Evolutionary conservation across 2,888 invertebrate genomes (phyloP), one percentile per base, ranked within the genome.

Genomic region (Acleris cristana): DNA sequence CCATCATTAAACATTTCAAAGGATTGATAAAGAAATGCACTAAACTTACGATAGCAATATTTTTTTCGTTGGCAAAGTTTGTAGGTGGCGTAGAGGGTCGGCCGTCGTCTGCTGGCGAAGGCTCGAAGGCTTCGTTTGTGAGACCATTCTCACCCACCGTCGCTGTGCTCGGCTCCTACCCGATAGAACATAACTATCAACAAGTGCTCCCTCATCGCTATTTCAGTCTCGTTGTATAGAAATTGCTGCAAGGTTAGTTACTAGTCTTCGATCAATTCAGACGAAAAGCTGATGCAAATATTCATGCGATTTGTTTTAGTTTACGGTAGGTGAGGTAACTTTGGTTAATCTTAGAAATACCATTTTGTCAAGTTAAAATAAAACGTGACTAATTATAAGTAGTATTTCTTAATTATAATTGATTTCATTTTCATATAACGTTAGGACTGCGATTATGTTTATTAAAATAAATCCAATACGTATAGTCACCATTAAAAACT

Each of bases 401-500:
- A 4, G 48, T 48, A n/a, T n/a, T n/a, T n/a, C n/a, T n/a, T 18
- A 18, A 16, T 40, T 14, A 14, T 3, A 34, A 34, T 40, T 40
- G 14, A 3, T 4, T 14, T 14, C 5, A 45, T 6, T n/a, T n/a
- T 16, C 48, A 7, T n/a, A n/a, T 0, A 48, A 14, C 4, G 45
- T n/a, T n/a, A 7, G 18, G 18, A 48, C 8, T 8, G 18, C n/a
- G 2, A 18, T n/a, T 48, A 16, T 48, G n/a, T n/a, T 48, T 48
- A n/a, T n/a, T n/a, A 7, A n/a, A n/a, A 48, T n/a, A 18, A 48
- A 48, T 18, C 16, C 5, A 18, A 48, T 18, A 8, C 18, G 45
- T n/a, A 45, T 48, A 68, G 51, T 60, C 54, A 60, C 64, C 64
- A 69, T 69, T 45, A 64, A 52, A 34, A 64, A 57, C 34, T 56